phyloP scores from a whole-genome alignment of 1,140 invertebrate species.

The Hesperophylax magnus region DNA sequence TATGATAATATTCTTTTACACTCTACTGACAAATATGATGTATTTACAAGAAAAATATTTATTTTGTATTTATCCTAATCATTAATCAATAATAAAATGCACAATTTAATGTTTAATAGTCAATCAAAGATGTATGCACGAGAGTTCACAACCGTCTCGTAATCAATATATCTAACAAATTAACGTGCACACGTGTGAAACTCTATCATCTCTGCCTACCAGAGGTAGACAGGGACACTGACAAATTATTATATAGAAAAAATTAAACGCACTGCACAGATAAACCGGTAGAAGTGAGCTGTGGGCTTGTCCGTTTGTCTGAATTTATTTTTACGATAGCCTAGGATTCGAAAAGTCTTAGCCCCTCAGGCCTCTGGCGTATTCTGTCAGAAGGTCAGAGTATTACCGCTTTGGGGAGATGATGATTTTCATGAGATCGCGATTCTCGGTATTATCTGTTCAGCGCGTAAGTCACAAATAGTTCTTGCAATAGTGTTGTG shows the following conservation, averaged over 20 bases:
- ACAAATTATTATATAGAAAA: no score
- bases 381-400: no score
- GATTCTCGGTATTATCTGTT: neutral
- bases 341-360: neutral
- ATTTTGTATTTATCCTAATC: slow-evolving; percentile 7
- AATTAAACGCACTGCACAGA: no score
- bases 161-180: no score
- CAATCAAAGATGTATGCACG: neutral
- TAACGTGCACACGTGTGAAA: no score
- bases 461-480: neutral
- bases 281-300: no score
- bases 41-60: slow-evolving; percentile 15
- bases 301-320: neutral
- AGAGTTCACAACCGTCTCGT: neutral
- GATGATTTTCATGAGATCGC: no score
- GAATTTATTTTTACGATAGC: neutral
- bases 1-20: no score
- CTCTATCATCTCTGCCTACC: no score
- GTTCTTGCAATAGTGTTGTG: neutral
- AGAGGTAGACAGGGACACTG: no score
- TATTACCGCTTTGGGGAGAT: no score
- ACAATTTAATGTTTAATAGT: slow-evolving; percentile 10
- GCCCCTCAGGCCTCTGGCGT: no score
- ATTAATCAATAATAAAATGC: neutral
- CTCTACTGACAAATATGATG: neutral